These are phyloP conservation scores for Momotus momota DNA, from an alignment of 2,797 vertebrate species.

Conservation along the genomic window DNA sequence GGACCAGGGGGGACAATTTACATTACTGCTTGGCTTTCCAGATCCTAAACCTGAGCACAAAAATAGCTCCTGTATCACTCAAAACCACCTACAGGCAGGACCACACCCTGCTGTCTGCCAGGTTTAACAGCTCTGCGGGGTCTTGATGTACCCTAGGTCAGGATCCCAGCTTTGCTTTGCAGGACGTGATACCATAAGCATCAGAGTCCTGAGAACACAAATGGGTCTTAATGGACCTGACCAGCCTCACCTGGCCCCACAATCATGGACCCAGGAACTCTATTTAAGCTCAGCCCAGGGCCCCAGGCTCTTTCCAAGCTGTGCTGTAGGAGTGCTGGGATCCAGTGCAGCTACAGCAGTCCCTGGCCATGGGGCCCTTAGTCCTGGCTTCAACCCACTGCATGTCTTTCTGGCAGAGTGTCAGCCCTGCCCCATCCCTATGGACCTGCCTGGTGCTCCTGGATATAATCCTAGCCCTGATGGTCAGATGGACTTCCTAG, in stretches of 20 bases:
- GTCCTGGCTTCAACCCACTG: not conserved
- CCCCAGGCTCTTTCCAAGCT: fast-evolving
- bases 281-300: not conserved
- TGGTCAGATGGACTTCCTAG: not conserved
- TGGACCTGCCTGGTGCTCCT: not conserved
- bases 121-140: not conserved
- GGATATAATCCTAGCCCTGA: not conserved
- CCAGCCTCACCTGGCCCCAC: not conserved
- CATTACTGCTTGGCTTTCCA: not conserved
- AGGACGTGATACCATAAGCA: not conserved
- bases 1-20: not conserved
- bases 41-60: not conserved
- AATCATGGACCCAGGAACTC: not conserved
- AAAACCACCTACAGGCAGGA: not conserved
- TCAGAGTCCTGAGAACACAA: not conserved
- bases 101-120: not conserved
- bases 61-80: not conserved
- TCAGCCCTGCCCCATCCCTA: not conserved
- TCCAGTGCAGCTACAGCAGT: not conserved
- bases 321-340: not conserved
- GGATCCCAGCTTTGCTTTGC: not conserved
- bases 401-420: not conserved
- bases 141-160: fast-evolving
- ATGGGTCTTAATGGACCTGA: not conserved
- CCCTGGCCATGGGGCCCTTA: not conserved